Percentiles rank a stretch among this genome's conserved stretches.
Evolutionary conservation across 2,113 vertebrate species (phyloP).

Genomic region (Rhea pennata): DNA sequence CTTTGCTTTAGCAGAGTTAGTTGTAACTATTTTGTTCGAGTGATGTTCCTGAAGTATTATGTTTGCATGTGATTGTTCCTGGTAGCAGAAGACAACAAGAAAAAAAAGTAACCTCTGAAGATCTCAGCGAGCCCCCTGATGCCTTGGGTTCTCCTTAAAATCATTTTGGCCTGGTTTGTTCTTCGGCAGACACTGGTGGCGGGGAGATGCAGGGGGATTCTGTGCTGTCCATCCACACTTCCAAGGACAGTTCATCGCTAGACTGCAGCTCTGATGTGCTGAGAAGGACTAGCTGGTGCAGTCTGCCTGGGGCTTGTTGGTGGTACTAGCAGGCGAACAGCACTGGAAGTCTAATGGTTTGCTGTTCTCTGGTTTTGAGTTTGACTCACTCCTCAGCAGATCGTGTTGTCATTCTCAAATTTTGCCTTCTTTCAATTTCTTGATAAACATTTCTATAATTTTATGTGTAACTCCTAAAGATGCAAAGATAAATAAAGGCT

Average conservation of each 20-base stretch:
- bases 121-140: background rate
- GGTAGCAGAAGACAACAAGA: background rate
- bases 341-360: background rate
- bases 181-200: background rate
- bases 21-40: background rate
- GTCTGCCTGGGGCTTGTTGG: background rate
- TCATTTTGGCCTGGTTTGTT: background rate
- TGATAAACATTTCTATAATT: background rate
- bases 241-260: background rate
- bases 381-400: background rate
- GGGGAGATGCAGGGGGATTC: fast-evolving
- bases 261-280: background rate
- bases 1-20: background rate
- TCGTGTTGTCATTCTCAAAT: fast-evolving
- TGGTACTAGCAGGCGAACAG: background rate
- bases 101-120: background rate
- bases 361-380: background rate
- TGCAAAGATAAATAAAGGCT: background rate
- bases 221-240: background rate
- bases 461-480: background rate
- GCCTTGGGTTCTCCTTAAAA: background rate
- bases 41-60: background rate
- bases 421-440: background rate
- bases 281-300: background rate
- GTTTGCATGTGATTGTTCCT: background rate